Evolutionary conservation across 2,888 invertebrate genomes (phyloP).

Genomic region (Torymus texanus): DNA sequence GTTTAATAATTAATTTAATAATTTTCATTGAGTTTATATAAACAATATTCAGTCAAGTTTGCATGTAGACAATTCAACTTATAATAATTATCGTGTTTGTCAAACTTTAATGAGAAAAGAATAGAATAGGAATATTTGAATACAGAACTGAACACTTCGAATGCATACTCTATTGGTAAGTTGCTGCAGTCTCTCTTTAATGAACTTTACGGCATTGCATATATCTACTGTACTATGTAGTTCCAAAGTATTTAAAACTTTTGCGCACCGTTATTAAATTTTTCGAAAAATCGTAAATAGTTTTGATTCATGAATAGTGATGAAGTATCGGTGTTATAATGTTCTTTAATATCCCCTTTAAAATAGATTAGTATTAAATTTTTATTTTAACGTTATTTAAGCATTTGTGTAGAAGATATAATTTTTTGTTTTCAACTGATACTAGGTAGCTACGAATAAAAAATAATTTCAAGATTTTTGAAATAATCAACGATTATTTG

Average conservation of each 20-base stretch:
- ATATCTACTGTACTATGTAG: conserved; percentile 6
- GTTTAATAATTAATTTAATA: too few relatives aligned
- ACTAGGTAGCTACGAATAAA: too few relatives aligned
- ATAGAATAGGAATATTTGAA: conserved; percentile 8
- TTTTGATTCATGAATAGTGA: not conserved
- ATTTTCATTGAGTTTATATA: too few relatives aligned
- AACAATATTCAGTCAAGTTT: too few relatives aligned
- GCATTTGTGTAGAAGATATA: too few relatives aligned
- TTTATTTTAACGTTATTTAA: too few relatives aligned
- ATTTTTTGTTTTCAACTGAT: too few relatives aligned
- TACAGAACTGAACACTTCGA: conserved; percentile 1
- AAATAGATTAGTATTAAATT: too few relatives aligned
- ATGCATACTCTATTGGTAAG: conserved; percentile 13
- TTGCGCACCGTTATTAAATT: conserved; percentile 28
- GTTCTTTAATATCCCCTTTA: conserved; percentile 1
- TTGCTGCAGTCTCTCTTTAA: conserved; percentile 26
- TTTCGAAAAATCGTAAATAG: conserved; percentile 20
- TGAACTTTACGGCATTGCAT: conserved; percentile 20
- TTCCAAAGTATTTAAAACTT: conserved; percentile 29
- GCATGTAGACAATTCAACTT: too few relatives aligned
- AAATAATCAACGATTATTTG: not conserved
- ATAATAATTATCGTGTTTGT: too few relatives aligned
- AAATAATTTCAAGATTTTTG: too few relatives aligned
- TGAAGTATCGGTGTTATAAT: conserved; percentile 9
- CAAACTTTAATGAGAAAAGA: too few relatives aligned